These are phyloP conservation scores for Ophraella communa DNA, from an alignment of 2,888 invertebrate species.

Conservation along the genomic window DNA sequence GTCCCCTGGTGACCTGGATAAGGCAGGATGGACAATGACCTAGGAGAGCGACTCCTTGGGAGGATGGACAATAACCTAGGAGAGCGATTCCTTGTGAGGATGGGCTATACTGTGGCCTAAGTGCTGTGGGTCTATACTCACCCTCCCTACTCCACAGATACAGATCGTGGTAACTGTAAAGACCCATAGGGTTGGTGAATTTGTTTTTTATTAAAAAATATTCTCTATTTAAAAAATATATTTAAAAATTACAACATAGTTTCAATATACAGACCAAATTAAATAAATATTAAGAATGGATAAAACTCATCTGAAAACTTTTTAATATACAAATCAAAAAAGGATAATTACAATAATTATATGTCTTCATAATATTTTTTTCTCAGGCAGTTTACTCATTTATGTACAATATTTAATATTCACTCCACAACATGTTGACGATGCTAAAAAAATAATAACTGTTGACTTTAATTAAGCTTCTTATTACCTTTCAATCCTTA, in stretches of 20 bases:
- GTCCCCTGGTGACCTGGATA: too few relatives aligned
- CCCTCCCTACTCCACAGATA: too few relatives aligned
- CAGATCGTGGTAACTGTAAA: too few relatives aligned
- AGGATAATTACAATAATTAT: slow-evolving; percentile 34
- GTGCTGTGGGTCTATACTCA: too few relatives aligned
- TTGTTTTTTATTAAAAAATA: slow-evolving; percentile 6
- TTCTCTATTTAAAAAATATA: slow-evolving; percentile 41
- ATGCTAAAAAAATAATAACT: background rate
- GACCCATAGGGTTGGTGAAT: too few relatives aligned
- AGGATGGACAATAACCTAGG: too few relatives aligned
- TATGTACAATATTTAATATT: slow-evolving; percentile 34
- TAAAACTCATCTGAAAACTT: slow-evolving; percentile 39
- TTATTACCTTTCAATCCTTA: too few relatives aligned
- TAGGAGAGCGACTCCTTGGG: too few relatives aligned
- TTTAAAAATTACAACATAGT: slow-evolving; percentile 42
- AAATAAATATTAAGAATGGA: slow-evolving; percentile 46
- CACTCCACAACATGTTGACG: slow-evolving; percentile 1
- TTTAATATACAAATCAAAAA: slow-evolving; percentile 41
- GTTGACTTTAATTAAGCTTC: background rate
- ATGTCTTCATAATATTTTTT: slow-evolving; percentile 22
- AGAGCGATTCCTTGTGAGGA: too few relatives aligned
- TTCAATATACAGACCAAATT: slow-evolving; percentile 42
- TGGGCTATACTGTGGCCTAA: too few relatives aligned
- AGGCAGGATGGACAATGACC: too few relatives aligned
- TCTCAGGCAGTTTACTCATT: slow-evolving; percentile 33